phyloP scores from a whole-genome alignment of 1,140 invertebrate species.

The Listronotus bonariensis region DNA sequence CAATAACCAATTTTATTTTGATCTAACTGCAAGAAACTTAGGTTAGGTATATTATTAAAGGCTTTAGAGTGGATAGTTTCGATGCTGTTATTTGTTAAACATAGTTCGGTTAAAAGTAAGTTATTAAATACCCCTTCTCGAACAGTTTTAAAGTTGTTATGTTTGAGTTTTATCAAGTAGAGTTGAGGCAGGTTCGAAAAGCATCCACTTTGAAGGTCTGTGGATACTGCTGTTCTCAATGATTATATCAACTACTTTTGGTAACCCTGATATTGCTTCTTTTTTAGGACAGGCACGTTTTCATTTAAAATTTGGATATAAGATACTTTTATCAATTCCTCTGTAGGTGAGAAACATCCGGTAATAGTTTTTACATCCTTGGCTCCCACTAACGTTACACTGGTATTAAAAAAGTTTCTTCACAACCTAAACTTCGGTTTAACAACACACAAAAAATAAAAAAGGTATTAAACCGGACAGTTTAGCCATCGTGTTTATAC shows the following conservation, averaged over 20 bases:
- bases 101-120: conserved; percentile 44
- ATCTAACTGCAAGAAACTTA: conserved; percentile 46
- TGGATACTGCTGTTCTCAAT: conserved; percentile 47
- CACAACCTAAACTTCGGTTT: conserved; percentile 28
- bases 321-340: conserved; percentile 45
- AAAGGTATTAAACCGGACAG: conserved; percentile 6
- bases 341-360: conserved; percentile 50
- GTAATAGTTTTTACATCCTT: conserved; percentile 44
- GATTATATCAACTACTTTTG: conserved; percentile 46
- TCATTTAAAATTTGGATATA: conserved; percentile 49
- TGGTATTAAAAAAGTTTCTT: conserved; percentile 44
- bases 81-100: conserved; percentile 48
- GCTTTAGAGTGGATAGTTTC: conserved; percentile 45
- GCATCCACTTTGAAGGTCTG: conserved; percentile 45
- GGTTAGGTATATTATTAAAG: conserved; percentile 49
- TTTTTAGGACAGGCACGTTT: conserved; percentile 47
- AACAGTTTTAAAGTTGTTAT: conserved; percentile 47
- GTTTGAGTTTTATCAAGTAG: conserved; percentile 43
- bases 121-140: conserved; percentile 50
- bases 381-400: conserved; percentile 46
- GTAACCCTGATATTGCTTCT: conserved; percentile 46
- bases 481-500: conserved; percentile 34
- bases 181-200: conserved; percentile 48
- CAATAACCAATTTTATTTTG: conserved; percentile 47
- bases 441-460: conserved; percentile 16